Evolutionary conservation across 2,888 invertebrate genomes (phyloP), one percentile per base, ranked within the genome.

Genomic region (Lasius platythorax): DNA sequence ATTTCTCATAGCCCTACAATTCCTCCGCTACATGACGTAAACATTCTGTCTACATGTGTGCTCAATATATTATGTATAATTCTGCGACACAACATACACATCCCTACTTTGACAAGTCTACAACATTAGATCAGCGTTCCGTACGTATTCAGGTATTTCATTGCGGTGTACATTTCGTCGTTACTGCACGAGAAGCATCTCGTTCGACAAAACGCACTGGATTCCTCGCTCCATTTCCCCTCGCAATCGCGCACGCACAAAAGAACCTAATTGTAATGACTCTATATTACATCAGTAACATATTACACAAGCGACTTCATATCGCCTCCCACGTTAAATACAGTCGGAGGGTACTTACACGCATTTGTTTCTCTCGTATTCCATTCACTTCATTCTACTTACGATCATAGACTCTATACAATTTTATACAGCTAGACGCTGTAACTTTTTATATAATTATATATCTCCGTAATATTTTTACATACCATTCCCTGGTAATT

Each of bases 251-350:
- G 86, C 89, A 76, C 86, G 87, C 89, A 88, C 89, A 91, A 89
- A 90, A 78, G 23, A 87, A 92, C 89, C 92, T 91, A 73, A 86
- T 83, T 79, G 90, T 93, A 93, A 90, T 92, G 73, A 92, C 89
- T 91, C 91, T 94, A 94, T 94, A 90, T 92, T 94, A 94, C 94
- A 94, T 91, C 90, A 91, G 92, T 91, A 91, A 93, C 90, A 88
- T 90, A 90, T 91, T 89, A 91, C 91, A 88, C 85, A 88, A 84
- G 67, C 78, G 84, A 67, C 40, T 50, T 64, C 76, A 72, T 46
- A 30, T 66, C 58, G 40, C 64, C 67, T 73, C 73, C 81, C 56
- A 37, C 61, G 70, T 58, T 37, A 72, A 84, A 67, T 64, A 73
- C 46, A 50, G 28, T 37, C 70, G 50, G 30, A 68, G 28, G 12